These are phyloP conservation scores for Gasterosteus nipponicus DNA, from an alignment of 2,113 vertebrate genomes.

Conservation along the genomic window DNA sequence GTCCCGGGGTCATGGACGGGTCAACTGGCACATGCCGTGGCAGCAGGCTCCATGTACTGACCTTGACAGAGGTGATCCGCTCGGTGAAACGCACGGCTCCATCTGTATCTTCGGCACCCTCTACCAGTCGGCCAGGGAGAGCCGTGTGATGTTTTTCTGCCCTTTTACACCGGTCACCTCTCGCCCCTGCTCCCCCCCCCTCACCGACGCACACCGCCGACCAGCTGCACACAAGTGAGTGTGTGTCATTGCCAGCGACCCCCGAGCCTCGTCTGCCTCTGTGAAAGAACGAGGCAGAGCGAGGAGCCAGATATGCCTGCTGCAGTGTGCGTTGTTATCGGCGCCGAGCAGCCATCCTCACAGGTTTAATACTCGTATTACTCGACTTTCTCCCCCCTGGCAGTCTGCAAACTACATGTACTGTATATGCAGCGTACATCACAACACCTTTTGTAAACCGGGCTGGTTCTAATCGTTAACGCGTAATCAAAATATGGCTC, in stretches of 20 bases:
- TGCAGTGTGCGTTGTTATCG: constrained; percentile 50
- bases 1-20: constrained; percentile 45
- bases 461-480: background rate
- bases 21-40: constrained; percentile 29
- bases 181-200: constrained; percentile 37
- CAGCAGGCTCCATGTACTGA: constrained; percentile 34
- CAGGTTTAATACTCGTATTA: constrained; percentile 59
- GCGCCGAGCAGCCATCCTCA: constrained; percentile 47
- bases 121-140: constrained; percentile 22
- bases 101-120: constrained; percentile 36
- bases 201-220: background rate
- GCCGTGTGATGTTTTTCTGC: constrained; percentile 32
- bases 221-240: constrained; percentile 11
- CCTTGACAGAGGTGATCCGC: constrained; percentile 53
- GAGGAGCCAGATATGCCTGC: constrained; percentile 58
- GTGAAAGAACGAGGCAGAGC: constrained; percentile 58
- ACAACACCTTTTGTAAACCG: background rate
- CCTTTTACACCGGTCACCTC: constrained; percentile 52
- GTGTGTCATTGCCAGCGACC: constrained; percentile 47
- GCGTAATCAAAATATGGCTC: background rate
- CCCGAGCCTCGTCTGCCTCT: constrained; percentile 53
- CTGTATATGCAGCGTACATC: constrained; percentile 13
- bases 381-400: constrained; percentile 17
- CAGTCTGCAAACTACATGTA: constrained; percentile 7
- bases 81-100: constrained; percentile 36